phyloP scores from a whole-genome alignment of 2,797 vertebrate genomes.

The Cephalopachus bancanus region DNA sequence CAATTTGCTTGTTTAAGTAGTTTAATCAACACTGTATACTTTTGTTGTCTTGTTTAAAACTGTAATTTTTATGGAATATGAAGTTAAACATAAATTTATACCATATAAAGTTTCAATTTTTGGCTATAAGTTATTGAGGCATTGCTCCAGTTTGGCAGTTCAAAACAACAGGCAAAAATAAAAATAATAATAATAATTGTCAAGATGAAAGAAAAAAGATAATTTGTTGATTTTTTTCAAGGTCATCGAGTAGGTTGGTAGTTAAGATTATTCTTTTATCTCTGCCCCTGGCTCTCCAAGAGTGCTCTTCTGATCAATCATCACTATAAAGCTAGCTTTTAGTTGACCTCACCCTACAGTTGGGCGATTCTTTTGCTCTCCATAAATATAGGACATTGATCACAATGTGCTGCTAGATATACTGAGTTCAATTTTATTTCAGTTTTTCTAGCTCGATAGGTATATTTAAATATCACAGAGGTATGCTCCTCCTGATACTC shows the following conservation, averaged over 20 bases:
- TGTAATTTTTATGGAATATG: background rate
- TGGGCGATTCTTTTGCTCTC: background rate
- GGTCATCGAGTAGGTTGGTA: background rate
- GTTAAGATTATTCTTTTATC: conserved; percentile 54
- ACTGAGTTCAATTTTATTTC: conserved; percentile 2
- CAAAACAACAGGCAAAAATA: conserved; percentile 33
- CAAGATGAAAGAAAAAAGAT: conserved; percentile 30
- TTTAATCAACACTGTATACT: background rate
- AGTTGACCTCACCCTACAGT: background rate
- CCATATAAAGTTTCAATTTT: background rate
- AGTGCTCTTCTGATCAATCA: background rate
- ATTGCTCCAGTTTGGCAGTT: background rate
- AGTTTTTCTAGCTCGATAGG: background rate
- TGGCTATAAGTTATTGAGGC: background rate
- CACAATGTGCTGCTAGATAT: conserved; percentile 21
- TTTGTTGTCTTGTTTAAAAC: conserved; percentile 4
- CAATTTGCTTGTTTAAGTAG: background rate
- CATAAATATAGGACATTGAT: background rate
- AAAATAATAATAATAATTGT: conserved; percentile 55
- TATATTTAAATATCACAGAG: background rate
- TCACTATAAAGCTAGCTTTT: background rate
- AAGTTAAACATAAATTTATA: conserved; percentile 1
- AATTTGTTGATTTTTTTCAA: conserved; percentile 37
- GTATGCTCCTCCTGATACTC: background rate
- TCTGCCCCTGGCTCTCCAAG: background rate